Conservation (phyloP, 2,888 invertebrate genomes). For the Oscheius myriophilus region DNA sequence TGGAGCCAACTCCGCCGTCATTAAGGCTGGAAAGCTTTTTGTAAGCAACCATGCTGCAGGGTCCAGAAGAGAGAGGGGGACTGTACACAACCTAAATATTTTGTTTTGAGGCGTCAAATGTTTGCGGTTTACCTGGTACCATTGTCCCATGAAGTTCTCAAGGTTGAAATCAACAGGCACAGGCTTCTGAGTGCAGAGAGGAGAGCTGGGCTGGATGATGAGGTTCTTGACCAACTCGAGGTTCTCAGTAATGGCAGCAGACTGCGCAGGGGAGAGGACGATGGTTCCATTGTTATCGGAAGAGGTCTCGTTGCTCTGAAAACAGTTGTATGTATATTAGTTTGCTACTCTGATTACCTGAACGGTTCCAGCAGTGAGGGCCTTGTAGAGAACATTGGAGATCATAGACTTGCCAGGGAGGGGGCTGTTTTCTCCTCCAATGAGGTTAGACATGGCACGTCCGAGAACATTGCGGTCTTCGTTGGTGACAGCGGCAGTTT, state of each 20-base stretch:
- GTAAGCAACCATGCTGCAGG: conserved; percentile 70
- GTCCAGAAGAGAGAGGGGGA: conserved; percentile 68
- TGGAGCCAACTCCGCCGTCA: conserved; percentile 63
- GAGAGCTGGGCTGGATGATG: conserved; percentile 69
- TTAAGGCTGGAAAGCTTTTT: conserved; percentile 68
- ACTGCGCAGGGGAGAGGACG: conserved; percentile 62
- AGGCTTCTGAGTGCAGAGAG: conserved; percentile 70
- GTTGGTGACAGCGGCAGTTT: conserved; percentile 16
- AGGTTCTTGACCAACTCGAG: conserved; percentile 70
- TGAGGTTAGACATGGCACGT: conserved; percentile 61
- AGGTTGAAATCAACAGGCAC: conserved; percentile 68
- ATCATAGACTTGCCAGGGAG: conserved; percentile 66
- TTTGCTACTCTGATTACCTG: conserved; percentile 39
- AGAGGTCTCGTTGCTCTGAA: conserved; percentile 51
- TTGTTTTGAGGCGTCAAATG: neutral
- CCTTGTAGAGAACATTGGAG: conserved; percentile 70
- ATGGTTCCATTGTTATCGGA: conserved; percentile 45
- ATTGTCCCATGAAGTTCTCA: conserved; percentile 69
- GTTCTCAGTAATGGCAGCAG: conserved; percentile 68
- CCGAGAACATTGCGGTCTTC: conserved; percentile 55
- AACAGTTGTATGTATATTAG: neutral
- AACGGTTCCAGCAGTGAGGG: conserved; percentile 65
- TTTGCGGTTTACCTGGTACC: conserved; percentile 61
- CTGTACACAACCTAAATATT: conserved; percentile 65
- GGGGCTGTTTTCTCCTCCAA: conserved; percentile 66